These are phyloP conservation scores for Pseudococcus viburni DNA, from an alignment of 2,888 invertebrate genomes.

Conservation along the genomic window DNA sequence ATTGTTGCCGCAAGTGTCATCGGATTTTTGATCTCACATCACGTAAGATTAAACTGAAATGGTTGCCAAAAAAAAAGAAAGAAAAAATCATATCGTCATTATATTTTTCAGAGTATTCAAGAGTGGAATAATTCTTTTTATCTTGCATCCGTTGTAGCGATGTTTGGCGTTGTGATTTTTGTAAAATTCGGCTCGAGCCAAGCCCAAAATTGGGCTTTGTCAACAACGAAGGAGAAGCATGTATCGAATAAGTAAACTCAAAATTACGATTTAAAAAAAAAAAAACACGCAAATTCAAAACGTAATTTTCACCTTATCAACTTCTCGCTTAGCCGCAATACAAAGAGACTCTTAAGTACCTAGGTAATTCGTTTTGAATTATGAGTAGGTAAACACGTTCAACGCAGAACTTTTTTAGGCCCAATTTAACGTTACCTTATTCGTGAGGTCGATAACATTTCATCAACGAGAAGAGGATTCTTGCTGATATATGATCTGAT, in stretches of 20 bases:
- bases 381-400: background rate
- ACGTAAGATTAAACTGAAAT: background rate
- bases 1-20: background rate
- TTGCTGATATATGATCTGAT: too few relatives aligned
- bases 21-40: background rate
- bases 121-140: slow-evolving; percentile 14
- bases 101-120: background rate
- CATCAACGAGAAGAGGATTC: too few relatives aligned
- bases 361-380: background rate
- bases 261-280: too few relatives aligned
- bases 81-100: background rate
- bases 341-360: too few relatives aligned
- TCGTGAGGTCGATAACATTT: slow-evolving; percentile 4
- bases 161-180: background rate
- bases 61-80: too few relatives aligned
- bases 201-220: background rate
- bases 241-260: background rate
- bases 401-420: background rate
- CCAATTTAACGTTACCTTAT: slow-evolving; percentile 9
- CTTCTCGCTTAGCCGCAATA: too few relatives aligned
- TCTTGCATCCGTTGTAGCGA: background rate
- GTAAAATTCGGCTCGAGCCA: background rate
- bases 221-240: background rate
- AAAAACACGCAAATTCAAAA: too few relatives aligned
- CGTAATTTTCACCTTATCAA: too few relatives aligned